These are phyloP conservation scores for Dolichomitus sp. DNA, from an alignment of 2,888 invertebrate species.

Conservation along the genomic window DNA sequence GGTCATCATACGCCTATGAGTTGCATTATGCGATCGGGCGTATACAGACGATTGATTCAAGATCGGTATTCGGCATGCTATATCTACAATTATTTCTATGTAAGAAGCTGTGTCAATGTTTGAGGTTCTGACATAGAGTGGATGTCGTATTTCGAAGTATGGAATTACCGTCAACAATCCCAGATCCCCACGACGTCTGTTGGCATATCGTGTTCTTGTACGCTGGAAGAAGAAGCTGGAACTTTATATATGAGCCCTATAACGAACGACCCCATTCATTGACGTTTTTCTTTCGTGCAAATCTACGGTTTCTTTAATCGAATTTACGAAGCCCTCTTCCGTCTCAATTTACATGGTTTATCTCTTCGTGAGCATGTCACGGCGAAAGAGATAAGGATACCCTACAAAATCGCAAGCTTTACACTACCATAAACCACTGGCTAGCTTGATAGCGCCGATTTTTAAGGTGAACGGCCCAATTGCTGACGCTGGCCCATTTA, in stretches of 20 bases:
- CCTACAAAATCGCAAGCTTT: constrained; percentile 47
- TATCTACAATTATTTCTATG: constrained; percentile 1
- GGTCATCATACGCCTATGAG: constrained; percentile 61
- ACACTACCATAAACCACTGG: background rate
- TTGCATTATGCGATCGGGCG: constrained; percentile 58
- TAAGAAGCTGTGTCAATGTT: constrained; percentile 19
- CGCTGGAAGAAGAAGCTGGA: background rate
- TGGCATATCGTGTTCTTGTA: background rate
- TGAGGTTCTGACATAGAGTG: background rate
- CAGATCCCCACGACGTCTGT: background rate
- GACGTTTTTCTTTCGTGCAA: background rate
- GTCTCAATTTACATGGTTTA: constrained; percentile 51
- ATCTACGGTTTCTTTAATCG: constrained; percentile 56
- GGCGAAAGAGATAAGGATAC: constrained; percentile 31
- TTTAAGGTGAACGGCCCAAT: background rate
- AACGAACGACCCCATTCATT: constrained; percentile 32
- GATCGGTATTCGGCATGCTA: background rate
- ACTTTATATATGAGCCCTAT: background rate
- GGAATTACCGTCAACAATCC: constrained; percentile 5
- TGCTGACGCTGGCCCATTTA: no score
- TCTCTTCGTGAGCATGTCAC: constrained; percentile 48
- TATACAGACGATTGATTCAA: constrained; percentile 12
- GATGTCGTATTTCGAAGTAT: background rate
- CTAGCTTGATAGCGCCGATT: background rate
- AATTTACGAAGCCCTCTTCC: constrained; percentile 61